A percentile compares a stretch with the other conserved stretches of the same genome.
Conservation (phyloP, 2,113 vertebrate species). For the Oreochromis tanganicae region DNA sequence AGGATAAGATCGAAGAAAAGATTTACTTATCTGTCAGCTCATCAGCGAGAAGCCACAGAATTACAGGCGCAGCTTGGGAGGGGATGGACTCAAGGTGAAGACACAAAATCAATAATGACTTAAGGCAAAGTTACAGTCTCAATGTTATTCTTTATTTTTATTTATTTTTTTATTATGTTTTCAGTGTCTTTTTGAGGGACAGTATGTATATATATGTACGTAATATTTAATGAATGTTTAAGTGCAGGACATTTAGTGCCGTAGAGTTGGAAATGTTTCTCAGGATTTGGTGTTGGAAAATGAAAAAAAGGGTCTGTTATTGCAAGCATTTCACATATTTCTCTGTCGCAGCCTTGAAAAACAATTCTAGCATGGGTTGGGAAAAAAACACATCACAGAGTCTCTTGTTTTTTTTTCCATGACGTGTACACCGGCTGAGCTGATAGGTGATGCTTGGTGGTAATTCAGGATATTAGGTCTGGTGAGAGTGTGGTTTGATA, state of each 20-base stretch:
- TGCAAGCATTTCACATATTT: not conserved
- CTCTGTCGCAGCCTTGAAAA: not conserved
- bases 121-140: not conserved
- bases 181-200: not conserved
- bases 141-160: not conserved
- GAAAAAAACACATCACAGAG: not conserved
- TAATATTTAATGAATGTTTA: not conserved
- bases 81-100: no score
- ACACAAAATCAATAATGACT: no score
- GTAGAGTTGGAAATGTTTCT: not conserved
- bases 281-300: not conserved
- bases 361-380: not conserved
- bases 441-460: not conserved
- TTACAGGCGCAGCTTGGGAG: no score
- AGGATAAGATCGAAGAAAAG: no score
- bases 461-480: slow-evolving; percentile 9
- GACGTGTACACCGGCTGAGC: not conserved
- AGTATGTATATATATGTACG: not conserved
- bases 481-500: not conserved
- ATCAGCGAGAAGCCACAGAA: no score
- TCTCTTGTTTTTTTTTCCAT: not conserved
- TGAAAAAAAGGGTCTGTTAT: not conserved
- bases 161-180: not conserved
- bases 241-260: not conserved
- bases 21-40: no score